These are phyloP conservation scores for Hydrotaea cyrtoneurina DNA, from an alignment of 2,888 invertebrate species.

Conservation along the genomic window DNA sequence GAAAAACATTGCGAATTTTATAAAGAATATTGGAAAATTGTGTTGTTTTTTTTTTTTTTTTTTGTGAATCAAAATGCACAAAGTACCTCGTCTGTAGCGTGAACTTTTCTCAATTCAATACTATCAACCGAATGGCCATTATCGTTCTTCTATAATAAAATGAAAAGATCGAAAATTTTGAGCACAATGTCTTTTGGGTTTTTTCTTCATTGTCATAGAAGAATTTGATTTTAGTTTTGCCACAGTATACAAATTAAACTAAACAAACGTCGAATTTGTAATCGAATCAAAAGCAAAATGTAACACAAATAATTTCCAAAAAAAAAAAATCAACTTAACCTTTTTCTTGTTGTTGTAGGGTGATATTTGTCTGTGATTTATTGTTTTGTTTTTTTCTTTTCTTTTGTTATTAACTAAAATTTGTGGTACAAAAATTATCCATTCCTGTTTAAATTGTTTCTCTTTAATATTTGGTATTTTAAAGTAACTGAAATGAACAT, in stretches of 20 bases:
- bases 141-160: constrained; percentile 81
- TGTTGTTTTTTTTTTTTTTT: constrained; percentile 55
- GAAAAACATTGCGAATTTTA: constrained; percentile 67
- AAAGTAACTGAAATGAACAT: constrained; percentile 34
- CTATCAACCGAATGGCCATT: constrained; percentile 81
- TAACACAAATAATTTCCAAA: background rate
- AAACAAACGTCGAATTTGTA: constrained; percentile 10
- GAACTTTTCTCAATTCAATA: constrained; percentile 82
- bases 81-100: constrained; percentile 82
- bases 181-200: constrained; percentile 17
- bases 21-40: constrained; percentile 58
- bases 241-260: constrained; percentile 5
- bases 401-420: background rate
- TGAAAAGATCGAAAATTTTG: constrained; percentile 62
- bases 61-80: constrained; percentile 75
- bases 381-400: background rate
- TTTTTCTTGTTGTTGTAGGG: constrained; percentile 29
- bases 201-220: background rate
- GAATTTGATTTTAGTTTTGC: background rate
- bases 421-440: background rate
- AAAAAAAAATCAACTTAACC: constrained; percentile 44
- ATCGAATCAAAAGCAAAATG: constrained; percentile 19
- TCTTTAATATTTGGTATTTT: background rate
- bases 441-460: constrained; percentile 38
- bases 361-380: background rate